Percentiles rank a stretch among this genome's conserved stretches.
Evolutionary conservation across 2,113 vertebrate genomes (phyloP).

Genomic region (Pseudorasbora parva): DNA sequence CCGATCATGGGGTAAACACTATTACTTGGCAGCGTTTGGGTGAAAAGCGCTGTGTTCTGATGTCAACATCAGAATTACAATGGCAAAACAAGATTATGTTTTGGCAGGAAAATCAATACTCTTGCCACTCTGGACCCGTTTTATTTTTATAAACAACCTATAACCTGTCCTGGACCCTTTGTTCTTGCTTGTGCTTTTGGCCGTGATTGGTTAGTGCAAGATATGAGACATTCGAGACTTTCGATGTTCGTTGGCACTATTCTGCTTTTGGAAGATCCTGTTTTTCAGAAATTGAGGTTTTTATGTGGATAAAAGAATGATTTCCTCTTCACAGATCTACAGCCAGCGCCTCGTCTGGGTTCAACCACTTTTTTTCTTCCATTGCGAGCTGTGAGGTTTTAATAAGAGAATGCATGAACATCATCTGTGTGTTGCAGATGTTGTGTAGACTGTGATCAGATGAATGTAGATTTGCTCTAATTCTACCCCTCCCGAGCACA

Average conservation of each 20-base stretch:
- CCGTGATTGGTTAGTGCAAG: neutral
- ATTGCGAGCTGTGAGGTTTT: neutral
- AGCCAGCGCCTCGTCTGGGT: neutral
- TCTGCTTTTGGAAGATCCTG: slow-evolving; percentile 52
- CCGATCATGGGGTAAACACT: slow-evolving; percentile 89
- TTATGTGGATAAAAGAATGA: slow-evolving; percentile 18
- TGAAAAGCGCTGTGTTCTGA: slow-evolving; percentile 88
- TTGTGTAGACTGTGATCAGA: slow-evolving; percentile 38
- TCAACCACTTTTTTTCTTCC: neutral
- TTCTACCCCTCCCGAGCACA: slow-evolving; percentile 59
- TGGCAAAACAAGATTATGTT: slow-evolving; percentile 86
- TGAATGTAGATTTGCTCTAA: slow-evolving; percentile 54
- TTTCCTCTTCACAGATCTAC: slow-evolving; percentile 27
- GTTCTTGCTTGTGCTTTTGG: slow-evolving; percentile 76
- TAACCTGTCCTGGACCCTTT: slow-evolving; percentile 78
- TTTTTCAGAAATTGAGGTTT: neutral
- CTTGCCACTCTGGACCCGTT: slow-evolving; percentile 82
- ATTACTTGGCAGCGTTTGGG: slow-evolving; percentile 89
- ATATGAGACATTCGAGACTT: slow-evolving; percentile 1
- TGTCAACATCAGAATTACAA: slow-evolving; percentile 95
- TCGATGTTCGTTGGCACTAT: neutral
- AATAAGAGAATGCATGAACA: slow-evolving; percentile 32
- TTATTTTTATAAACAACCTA: slow-evolving; percentile 86
- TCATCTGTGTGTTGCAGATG: slow-evolving; percentile 32
- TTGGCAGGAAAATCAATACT: slow-evolving; percentile 89